Evolutionary conservation across 2,797 vertebrate genomes (phyloP).

Genomic region (Graptemys geographica): DNA sequence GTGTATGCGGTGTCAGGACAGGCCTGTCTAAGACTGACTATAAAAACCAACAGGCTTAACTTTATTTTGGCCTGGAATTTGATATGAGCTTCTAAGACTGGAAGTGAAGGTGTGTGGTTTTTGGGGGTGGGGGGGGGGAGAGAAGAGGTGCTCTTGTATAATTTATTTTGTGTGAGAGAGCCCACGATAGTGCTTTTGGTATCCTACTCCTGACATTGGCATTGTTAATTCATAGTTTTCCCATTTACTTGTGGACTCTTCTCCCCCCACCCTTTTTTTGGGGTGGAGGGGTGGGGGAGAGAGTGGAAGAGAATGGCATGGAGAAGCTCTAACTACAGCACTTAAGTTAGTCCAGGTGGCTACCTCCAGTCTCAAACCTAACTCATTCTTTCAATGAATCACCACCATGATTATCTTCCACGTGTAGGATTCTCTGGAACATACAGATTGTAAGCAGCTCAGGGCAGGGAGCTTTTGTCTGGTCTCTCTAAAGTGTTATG

Average conservation of each 20-base stretch:
- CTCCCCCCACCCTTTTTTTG: conserved; percentile 9
- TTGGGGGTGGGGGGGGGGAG: background rate
- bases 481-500: conserved; percentile 56
- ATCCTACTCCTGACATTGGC: background rate
- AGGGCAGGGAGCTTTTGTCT: conserved; percentile 56
- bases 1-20: background rate
- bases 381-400: conserved; percentile 77
- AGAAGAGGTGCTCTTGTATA: background rate
- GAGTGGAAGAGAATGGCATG: conserved; percentile 34
- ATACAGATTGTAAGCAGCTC: conserved; percentile 68
- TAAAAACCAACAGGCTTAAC: background rate
- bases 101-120: background rate
- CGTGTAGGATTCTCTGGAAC: conserved; percentile 14
- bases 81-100: background rate
- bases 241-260: conserved; percentile 44
- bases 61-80: background rate
- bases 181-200: background rate
- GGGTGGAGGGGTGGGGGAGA: background rate
- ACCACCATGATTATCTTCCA: conserved; percentile 66
- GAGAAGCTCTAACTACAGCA: conserved; percentile 50
- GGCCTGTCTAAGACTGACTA: background rate
- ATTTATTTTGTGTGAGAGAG: background rate
- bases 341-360: conserved; percentile 64
- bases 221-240: conserved; percentile 27
- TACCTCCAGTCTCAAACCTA: conserved; percentile 73